Percentiles rank a stretch among this genome's conserved stretches.
phyloP scores from a whole-genome alignment of 2,888 invertebrate genomes.

The Orthosia gothica region DNA sequence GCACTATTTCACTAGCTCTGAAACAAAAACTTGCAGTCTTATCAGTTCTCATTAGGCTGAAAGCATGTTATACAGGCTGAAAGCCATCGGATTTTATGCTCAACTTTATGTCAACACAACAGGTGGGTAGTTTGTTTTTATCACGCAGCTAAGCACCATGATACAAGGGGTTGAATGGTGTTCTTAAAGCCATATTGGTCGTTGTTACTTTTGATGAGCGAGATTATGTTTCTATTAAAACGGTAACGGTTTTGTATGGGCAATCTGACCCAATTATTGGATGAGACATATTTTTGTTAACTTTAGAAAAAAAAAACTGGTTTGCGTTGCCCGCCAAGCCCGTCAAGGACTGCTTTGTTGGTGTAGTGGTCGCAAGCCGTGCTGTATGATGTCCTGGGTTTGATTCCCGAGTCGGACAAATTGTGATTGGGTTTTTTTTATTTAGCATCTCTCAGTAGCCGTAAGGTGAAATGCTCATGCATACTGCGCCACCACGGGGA shows the following conservation, averaged over 20 bases:
- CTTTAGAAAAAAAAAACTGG: no score
- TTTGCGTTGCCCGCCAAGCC: no score
- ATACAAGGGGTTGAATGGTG: conserved; percentile 32
- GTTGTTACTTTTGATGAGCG: conserved; percentile 15
- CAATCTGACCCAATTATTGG: neutral
- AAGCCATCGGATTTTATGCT: conserved; percentile 15
- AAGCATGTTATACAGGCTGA: neutral
- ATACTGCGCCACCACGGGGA: no score
- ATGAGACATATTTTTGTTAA: neutral
- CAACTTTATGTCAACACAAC: conserved; percentile 22
- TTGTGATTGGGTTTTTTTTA: no score
- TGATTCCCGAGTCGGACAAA: no score
- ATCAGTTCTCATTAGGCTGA: no score
- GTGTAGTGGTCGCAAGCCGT: no score
- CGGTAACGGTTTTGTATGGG: neutral
- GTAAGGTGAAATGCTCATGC: no score
- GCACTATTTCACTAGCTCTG: neutral
- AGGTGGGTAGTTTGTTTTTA: conserved; percentile 39
- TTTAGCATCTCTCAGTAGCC: no score
- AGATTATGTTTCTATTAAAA: conserved; percentile 42
- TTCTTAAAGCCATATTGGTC: conserved; percentile 9
- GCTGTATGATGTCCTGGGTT: no score
- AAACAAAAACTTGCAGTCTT: neutral
- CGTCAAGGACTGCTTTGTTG: no score
- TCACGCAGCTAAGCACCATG: conserved; percentile 14